Conservation (phyloP, 1,140 invertebrate species). For the Lasaia peninsularis region DNA sequence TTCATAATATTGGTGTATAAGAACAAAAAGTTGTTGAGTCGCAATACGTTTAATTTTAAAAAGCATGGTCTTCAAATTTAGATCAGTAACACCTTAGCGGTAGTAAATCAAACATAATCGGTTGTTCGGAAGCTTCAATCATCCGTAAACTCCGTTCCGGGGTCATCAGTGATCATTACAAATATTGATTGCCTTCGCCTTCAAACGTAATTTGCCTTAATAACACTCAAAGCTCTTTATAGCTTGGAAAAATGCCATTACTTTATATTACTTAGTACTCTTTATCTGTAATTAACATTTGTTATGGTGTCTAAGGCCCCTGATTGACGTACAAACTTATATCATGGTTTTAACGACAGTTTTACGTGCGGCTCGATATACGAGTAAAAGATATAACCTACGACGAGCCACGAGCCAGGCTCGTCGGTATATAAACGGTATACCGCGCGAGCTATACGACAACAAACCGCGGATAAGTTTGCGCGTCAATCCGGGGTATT, state of each 20-base stretch:
- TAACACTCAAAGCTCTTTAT: conserved; percentile 54
- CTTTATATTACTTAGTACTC: conserved; percentile 1
- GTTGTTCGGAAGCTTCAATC: conserved; percentile 33
- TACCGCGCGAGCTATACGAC: too few relatives aligned
- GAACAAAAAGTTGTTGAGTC: too few relatives aligned
- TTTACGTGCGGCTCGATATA: too few relatives aligned
- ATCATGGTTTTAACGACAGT: too few relatives aligned
- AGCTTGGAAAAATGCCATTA: conserved; percentile 19
- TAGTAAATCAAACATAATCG: conserved; percentile 34
- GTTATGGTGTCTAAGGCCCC: neutral
- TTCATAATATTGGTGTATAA: too few relatives aligned
- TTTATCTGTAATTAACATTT: conserved; percentile 4
- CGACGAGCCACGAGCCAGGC: too few relatives aligned
- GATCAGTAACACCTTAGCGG: conserved; percentile 16
- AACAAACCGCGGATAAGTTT: too few relatives aligned
- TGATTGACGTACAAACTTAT: too few relatives aligned
- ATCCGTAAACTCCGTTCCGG: conserved; percentile 26
- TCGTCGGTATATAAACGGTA: too few relatives aligned
- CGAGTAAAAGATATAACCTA: too few relatives aligned
- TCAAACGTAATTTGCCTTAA: conserved; percentile 59
- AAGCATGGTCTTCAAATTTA: conserved; percentile 9
- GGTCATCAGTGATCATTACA: conserved; percentile 29
- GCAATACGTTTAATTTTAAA: too few relatives aligned
- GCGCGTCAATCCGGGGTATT: too few relatives aligned
- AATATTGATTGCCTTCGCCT: conserved; percentile 33